Evolutionary conservation across 2,797 vertebrate genomes (phyloP), one percentile per base, ranked within the genome.

Genomic region (Linurgus olivaceus): DNA sequence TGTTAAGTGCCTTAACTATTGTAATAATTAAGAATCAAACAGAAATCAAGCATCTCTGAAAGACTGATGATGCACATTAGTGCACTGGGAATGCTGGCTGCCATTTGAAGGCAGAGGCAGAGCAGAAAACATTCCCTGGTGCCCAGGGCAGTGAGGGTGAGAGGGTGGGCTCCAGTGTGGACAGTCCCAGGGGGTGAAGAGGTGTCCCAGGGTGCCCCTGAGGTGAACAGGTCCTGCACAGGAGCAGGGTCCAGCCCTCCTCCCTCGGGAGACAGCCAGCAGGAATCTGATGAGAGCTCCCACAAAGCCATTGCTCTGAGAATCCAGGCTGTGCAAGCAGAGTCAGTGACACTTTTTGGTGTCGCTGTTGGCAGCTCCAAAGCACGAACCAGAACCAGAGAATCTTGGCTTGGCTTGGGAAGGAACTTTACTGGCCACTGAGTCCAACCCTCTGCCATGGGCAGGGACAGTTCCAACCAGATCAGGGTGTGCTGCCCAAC

Each of bases 21-120:
- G 91, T 67, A 93, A 94, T 96, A 96, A 97, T 97, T 96, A 95
- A 96, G 94, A 96, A 94, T 94, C 94, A 96, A 96, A 94, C 76
- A 91, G 89, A 84, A 96, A 96, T 91, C 65, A 93, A 91, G 94
- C 89, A 91, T 95, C 92, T 92, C 55, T 54, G 73, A 55, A 81
- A 92, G 94, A 94, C 63, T 76, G 87, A 91, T 88, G 79, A 92
- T 86, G 89, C 57, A 78, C 87, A 75, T 82, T 72, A 92, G 57
- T 13, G 77, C 90, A 26, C 79, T 77, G 63, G 78, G 75, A 67
- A 75, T 7, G 40, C 45, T 54, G 54, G 6, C 80, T 48, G 58
- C 81, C 76, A 37, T 37, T 31, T 11, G 12, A 74, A 88, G 3
- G 18, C 73, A 38, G 45, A 40, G 19, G 54, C 24, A 52, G 63